Conservation (phyloP, 1,140 invertebrate species). For the Leptopilina boulardi region DNA sequence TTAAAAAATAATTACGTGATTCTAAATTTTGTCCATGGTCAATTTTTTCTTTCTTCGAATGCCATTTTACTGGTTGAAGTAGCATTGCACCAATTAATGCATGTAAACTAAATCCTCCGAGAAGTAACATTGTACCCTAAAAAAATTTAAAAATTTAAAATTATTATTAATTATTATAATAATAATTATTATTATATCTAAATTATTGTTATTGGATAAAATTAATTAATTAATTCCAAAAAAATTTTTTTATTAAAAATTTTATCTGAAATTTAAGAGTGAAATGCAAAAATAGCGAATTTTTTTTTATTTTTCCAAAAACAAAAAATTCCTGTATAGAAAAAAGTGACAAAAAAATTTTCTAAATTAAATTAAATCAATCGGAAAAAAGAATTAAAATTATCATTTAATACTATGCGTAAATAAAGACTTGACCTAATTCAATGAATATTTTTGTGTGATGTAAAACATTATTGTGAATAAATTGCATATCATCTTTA, state of each 20-base stretch:
- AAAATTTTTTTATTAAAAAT: too few relatives aligned
- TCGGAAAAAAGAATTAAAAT: background rate
- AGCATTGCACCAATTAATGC: constrained; percentile 79
- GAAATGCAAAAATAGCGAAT: too few relatives aligned
- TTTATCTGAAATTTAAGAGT: too few relatives aligned
- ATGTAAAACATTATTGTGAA: background rate
- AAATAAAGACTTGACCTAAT: background rate
- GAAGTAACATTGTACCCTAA: constrained; percentile 79
- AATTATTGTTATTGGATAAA: background rate
- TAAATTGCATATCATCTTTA: background rate
- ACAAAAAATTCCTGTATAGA: too few relatives aligned
- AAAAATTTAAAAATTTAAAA: constrained; percentile 72
- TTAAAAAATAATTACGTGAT: constrained; percentile 8
- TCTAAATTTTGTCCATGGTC: constrained; percentile 45
- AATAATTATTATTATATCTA: background rate
- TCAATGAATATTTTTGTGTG: background rate
- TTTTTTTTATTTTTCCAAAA: too few relatives aligned
- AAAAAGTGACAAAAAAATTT: background rate
- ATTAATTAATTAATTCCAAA: too few relatives aligned
- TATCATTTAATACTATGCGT: too few relatives aligned
- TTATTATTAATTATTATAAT: constrained; percentile 70
- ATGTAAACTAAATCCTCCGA: constrained; percentile 80
- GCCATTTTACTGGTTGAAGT: constrained; percentile 83
- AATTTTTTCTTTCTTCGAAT: constrained; percentile 75
- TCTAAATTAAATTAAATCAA: background rate